Evolutionary conservation across 2,113 vertebrate genomes (phyloP), one percentile per base, ranked within the genome.

Genomic region (Polyodon spathula): DNA sequence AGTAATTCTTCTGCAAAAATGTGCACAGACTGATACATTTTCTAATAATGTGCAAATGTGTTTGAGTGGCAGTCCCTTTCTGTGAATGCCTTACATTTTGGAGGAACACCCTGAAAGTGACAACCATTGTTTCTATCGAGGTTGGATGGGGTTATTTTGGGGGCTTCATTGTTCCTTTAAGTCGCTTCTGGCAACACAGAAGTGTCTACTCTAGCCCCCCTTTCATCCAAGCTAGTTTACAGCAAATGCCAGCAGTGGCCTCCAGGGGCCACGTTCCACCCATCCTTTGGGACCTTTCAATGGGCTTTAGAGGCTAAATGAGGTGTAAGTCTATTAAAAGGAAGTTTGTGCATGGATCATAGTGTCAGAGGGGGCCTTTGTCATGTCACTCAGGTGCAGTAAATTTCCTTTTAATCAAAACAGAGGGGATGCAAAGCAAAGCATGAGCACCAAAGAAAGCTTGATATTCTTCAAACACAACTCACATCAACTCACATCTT

Each of bases 241-340:
- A 83, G 77, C 66, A 79, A 76, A 76, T 73, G 74, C 73, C 62
- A 71, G 68, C 72, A 79, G 58, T 67, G 64, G 72, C 77, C 82
- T 78, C 76, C 75, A 71, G 80, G 73, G 76, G 78, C 73, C 69
- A 42, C 62, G 14, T 67, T 68, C 69, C 68, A 59, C 60, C 71
- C 64, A 68, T 77, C 86, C 83, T 78, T 76, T 69, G 82, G 88
- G 86, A 85, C 77, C 84, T 85, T 86, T 90, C 88, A 88, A 82
- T 77, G 81, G 76, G 84, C 76, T 88, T 91, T 86, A 86, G 81
- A 84, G 86, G 81, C 80, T 86, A 91, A 92, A 90, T 89, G 84
- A 90, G 80, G 86, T 89, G 77, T 85, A 90, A 90, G 84, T 88
- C 88, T 88, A 88, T 88, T 90, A 88, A 90, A 91, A 89, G 84